Conservation (phyloP, 2,113 vertebrate species). For the Pongo abelii region DNA sequence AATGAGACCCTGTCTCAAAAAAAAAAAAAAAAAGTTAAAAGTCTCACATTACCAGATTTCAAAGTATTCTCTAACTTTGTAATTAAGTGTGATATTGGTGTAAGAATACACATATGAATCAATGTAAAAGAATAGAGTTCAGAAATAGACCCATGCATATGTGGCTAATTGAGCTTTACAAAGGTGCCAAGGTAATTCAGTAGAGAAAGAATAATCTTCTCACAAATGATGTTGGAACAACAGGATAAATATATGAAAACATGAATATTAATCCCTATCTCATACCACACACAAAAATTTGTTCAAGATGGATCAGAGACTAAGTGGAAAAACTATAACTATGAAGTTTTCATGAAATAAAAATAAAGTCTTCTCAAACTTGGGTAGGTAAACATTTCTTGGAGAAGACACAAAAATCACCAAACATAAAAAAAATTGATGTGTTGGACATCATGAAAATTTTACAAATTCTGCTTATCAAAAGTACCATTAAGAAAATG, state of each 20-base stretch:
- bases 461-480: neutral
- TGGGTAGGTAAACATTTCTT: neutral
- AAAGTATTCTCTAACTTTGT: neutral
- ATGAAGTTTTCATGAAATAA: neutral
- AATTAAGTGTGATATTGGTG: neutral
- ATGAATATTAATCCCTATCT: neutral
- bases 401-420: neutral
- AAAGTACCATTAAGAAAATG: neutral
- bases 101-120: neutral
- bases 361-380: neutral
- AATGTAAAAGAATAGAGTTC: neutral
- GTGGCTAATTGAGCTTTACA: neutral
- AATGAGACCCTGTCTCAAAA: neutral
- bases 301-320: neutral
- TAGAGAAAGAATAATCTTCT: neutral
- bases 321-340: neutral
- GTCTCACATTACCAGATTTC: neutral
- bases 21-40: neutral
- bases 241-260: neutral
- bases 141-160: neutral
- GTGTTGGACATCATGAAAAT: neutral
- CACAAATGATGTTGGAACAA: neutral
- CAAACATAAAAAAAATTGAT: neutral
- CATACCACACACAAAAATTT: neutral
- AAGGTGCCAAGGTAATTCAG: neutral